phyloP scores from a whole-genome alignment of 2,797 vertebrate species.

The Hypotaenidia philippensis region DNA sequence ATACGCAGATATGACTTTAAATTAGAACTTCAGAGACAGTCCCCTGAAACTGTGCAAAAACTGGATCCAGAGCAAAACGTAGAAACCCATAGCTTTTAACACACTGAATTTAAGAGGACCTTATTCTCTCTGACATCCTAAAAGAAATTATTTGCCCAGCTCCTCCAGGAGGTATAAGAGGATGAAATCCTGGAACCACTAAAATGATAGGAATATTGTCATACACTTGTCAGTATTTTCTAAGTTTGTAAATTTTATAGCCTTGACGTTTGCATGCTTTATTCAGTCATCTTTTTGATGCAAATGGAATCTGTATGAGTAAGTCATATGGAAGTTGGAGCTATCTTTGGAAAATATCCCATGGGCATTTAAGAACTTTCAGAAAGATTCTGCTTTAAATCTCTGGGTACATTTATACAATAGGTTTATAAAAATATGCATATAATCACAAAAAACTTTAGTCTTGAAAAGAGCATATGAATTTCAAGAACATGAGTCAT shows the following conservation, averaged over 20 bases:
- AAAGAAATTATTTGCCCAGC: not conserved
- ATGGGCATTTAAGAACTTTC: not conserved
- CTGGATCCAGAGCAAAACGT: not conserved
- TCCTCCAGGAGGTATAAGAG: not conserved
- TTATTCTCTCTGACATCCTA: not conserved
- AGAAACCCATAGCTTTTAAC: not conserved
- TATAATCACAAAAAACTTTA: not conserved
- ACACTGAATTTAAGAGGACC: not conserved
- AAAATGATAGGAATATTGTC: not conserved
- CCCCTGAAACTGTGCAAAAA: not conserved
- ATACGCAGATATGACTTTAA: not conserved
- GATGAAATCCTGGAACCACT: not conserved
- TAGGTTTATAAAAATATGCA: not conserved
- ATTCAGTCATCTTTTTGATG: not conserved
- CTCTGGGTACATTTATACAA: not conserved
- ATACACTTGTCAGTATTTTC: not conserved
- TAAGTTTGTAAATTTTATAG: not conserved
- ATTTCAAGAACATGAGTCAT: constrained; percentile 14
- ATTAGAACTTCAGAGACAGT: not conserved
- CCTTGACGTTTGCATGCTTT: not conserved
- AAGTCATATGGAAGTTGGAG: not conserved
- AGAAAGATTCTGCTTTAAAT: not conserved
- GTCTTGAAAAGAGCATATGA: not conserved
- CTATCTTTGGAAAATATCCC: not conserved
- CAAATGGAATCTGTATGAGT: not conserved